Percentiles rank a stretch among this genome's conserved stretches.
These are phyloP conservation scores for Holothuria leucospilota DNA, from an alignment of 53 echinoderm and acorn worm genomes.

Conservation along the genomic window DNA sequence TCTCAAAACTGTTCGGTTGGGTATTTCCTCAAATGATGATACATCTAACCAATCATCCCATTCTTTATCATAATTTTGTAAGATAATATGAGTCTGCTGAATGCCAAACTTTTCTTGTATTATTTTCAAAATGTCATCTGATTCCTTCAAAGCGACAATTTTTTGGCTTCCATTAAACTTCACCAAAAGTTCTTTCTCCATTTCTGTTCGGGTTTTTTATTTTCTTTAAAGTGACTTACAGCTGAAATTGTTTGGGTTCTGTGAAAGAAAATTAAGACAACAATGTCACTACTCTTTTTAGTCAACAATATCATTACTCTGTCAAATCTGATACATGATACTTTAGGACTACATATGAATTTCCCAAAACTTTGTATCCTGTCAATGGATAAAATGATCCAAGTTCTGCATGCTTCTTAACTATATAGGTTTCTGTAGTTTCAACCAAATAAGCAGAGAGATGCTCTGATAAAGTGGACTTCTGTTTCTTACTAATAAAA, in stretches of 20 bases:
- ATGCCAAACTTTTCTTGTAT: constrained; percentile 7
- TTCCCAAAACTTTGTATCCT: background rate
- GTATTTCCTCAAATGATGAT: background rate
- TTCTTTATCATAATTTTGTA: constrained; percentile 35
- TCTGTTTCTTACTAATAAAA: background rate
- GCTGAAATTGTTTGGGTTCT: background rate
- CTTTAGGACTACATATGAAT: constrained; percentile 8
- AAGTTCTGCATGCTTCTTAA: constrained; percentile 2
- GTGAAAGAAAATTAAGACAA: background rate
- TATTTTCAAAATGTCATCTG: constrained; percentile 22
- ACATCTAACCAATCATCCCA: constrained; percentile 33
- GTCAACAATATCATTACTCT: background rate
- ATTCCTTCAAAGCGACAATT: background rate
- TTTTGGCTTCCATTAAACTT: constrained; percentile 16
- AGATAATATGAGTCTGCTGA: background rate
- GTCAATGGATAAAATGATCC: constrained; percentile 25
- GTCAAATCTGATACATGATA: background rate
- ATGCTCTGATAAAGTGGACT: background rate
- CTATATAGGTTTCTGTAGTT: background rate
- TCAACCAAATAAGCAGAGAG: constrained; percentile 9
- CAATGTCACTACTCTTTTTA: no score
- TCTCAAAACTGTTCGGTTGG: constrained; percentile 10
- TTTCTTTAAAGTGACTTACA: no score
- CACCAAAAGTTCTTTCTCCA: constrained; percentile 7
- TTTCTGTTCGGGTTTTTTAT: background rate